Evolutionary conservation across 2,797 vertebrate genomes (phyloP), one percentile per base, ranked within the genome.

Genomic region (Dryobates pubescens): DNA sequence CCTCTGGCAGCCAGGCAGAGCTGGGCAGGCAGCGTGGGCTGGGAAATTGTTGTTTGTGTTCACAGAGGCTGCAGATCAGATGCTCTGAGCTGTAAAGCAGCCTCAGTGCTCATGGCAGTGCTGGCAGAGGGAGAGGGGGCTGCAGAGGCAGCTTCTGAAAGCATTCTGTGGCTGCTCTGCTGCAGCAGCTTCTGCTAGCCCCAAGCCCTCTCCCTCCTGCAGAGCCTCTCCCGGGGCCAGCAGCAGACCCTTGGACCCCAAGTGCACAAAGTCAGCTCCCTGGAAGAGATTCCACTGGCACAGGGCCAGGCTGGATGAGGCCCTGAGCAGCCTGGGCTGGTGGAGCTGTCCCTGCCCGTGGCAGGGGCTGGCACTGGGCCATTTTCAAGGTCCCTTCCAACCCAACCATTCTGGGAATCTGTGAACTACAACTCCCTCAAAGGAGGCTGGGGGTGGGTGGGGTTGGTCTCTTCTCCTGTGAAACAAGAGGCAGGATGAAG

Each of bases 1-100:
- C 85, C 63, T 65, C 76, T 0, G 0, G 27, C 82, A 56, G 0
- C 36, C 4, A 15, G 0, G 51, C 51, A 0, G 26, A 62, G 9
- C 20, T 30, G 22, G 14, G 88, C 17, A 56, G 23, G 36, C 78
- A 1, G 2, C 2, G 20, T 18, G 89, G 24, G 80, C 22, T 78
- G 80, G 38, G 57, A 70, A 67, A 19, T 19, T 15, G 68, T 54
- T 54, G 5, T 82, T 72, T 65, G 89, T 49, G 83, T 32, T 93
- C 70, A 8, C 70, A 83, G 84, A 58, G 72, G 67, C 63, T 57
- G 89, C 36, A 20, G 53, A 80, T 85, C 69, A 17, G 78, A 58
- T 77, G 86, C 67, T 87, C 53, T 14, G 36, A 64, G 75, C 71
- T 5, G 3, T 58, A 74, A 74, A 77, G 5, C 58, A 32, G 30